These are phyloP conservation scores for Pheosia tremula DNA, from an alignment of 2,888 invertebrate genomes.

Conservation along the genomic window DNA sequence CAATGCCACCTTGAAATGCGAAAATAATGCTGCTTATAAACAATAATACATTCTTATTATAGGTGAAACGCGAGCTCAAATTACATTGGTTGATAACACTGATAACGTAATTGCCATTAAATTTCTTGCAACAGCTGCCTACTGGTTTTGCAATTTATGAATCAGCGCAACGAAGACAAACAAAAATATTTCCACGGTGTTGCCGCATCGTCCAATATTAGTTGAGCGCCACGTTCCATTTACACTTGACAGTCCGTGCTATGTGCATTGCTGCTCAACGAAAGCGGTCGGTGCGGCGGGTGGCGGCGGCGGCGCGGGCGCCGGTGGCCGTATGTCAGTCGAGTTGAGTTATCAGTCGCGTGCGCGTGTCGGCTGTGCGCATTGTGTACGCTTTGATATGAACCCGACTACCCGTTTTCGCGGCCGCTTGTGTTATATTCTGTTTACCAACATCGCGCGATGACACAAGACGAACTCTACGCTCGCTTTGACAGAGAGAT, in stretches of 20 bases:
- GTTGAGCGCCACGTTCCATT: conserved; percentile 36
- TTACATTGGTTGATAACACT: conserved; percentile 9
- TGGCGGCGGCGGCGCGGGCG: conserved; percentile 56
- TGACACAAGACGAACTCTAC: conserved; percentile 74
- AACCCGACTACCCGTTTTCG: conserved; percentile 57
- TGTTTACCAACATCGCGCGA: conserved; percentile 54
- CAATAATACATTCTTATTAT: neutral
- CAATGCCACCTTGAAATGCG: neutral
- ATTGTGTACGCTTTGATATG: conserved; percentile 67
- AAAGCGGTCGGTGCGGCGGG: conserved; percentile 39
- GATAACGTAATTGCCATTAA: conserved; percentile 12
- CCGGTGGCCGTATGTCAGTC: conserved; percentile 45
- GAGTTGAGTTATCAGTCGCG: conserved; percentile 57
- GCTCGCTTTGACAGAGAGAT: conserved; percentile 63
- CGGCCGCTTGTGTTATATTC: conserved; percentile 63
- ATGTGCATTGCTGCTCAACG: conserved; percentile 28
- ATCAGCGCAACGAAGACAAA: conserved; percentile 18
- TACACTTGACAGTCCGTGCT: conserved; percentile 25
- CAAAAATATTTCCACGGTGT: conserved; percentile 28
- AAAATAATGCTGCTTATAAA: neutral
- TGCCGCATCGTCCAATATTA: conserved; percentile 30
- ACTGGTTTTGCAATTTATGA: conserved; percentile 9
- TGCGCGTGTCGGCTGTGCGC: conserved; percentile 65
- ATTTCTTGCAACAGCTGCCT: conserved; percentile 6
- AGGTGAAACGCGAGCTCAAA: conserved; percentile 19